These are phyloP conservation scores for Pararge aegeria DNA, from an alignment of 1,140 invertebrate genomes.

Conservation along the genomic window DNA sequence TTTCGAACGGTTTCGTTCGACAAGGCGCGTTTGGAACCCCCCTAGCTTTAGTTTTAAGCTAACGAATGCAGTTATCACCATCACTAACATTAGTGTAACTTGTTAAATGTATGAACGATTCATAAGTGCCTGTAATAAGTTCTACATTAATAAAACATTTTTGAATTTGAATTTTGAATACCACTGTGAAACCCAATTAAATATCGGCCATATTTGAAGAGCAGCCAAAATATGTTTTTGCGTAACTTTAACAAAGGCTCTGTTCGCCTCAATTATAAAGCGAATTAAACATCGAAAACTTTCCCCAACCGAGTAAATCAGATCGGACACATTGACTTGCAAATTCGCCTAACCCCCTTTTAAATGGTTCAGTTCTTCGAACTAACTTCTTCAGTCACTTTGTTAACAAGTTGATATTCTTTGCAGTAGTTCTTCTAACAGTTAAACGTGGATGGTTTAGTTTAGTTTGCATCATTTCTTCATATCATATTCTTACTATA, in stretches of 20 bases:
- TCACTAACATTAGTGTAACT: no score
- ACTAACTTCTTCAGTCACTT: constrained; percentile 5
- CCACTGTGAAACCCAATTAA: not conserved
- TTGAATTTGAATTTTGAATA: no score
- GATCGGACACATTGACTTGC: constrained; percentile 43
- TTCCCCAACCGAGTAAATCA: constrained; percentile 28
- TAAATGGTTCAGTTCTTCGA: constrained; percentile 8
- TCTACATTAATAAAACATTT: no score
- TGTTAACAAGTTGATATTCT: not conserved
- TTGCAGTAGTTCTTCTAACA: not conserved
- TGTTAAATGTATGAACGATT: no score
- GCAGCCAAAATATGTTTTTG: constrained; percentile 1
- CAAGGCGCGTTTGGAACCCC: no score
- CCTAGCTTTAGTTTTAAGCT: no score
- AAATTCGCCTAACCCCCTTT: constrained; percentile 27
- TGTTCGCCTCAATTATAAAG: constrained; percentile 13
- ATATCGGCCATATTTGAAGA: not conserved
- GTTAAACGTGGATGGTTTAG: not conserved
- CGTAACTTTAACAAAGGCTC: constrained; percentile 6
- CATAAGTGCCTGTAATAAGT: no score
- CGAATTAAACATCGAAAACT: constrained; percentile 29
- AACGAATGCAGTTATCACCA: no score
- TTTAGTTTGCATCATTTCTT: no score
- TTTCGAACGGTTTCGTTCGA: no score
- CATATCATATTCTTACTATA: no score